Base-by-base conservation (phyloP, 2,888 invertebrate genomes). In the Mythimna albipuncta region DNA sequence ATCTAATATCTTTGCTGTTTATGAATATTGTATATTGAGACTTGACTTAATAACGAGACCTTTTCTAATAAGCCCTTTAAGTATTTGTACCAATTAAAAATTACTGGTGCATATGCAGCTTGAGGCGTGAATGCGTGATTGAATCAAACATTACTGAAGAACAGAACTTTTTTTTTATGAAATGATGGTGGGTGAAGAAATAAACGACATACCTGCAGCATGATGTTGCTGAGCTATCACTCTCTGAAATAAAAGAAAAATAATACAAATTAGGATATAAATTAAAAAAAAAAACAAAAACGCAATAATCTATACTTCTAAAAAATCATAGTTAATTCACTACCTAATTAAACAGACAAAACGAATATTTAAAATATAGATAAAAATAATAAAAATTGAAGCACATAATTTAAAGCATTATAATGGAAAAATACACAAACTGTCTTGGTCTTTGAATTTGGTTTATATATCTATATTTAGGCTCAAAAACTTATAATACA, bases 171-270 rank as follows among this genome's bases (percentile, higher is more conserved):
- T 7, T 47, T 35, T 7, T n/a, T 16, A 9, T 32, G 6, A 6
- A 21, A 32, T 58, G 13, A 4, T 62, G 54, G 6, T 55, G 32
- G 11, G 9, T 52, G 52, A 32, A 11, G 58, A 75, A 59, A 71
- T 35, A 81, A 76, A 41, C 64, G 79, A 92, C 97, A 97, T 92
- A 97, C 97, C 97, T 84, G 97, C 95, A 72, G 97, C 96, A 89
- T 97, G 92, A 86, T 97, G 97, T 91, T 97, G 97, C 81, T 97
- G 97, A 81, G 97, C 97, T 84, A 97, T 97, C 90, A 97, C 97
- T 94, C 97, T 97, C 98, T 98, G 97, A 80, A 97, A 97, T 75
- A 93, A 92, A 91, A 90, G 89, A 90, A 88, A 86, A 86, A 73
- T 89, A 89, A 86, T 81, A 85, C 85, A 79, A 75, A 87, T 82